These are phyloP conservation scores for Apogon talboti DNA, from an alignment of 2,797 vertebrate species.

Conservation along the genomic window DNA sequence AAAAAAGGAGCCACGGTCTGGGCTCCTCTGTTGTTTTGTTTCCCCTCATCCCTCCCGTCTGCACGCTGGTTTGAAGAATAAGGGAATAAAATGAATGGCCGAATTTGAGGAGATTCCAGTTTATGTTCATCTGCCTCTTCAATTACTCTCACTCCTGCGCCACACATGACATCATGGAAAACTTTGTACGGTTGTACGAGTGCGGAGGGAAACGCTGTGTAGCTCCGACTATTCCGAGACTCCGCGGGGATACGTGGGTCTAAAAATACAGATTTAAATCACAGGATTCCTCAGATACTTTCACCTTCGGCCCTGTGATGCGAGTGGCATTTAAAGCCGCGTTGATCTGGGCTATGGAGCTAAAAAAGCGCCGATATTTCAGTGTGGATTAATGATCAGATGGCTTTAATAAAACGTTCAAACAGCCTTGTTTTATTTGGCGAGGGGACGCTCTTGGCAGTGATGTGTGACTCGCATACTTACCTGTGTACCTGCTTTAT, in stretches of 20 bases:
- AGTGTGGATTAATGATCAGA: slow-evolving; percentile 85
- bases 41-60: slow-evolving; percentile 28
- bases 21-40: slow-evolving; percentile 34
- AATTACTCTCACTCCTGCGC: slow-evolving; percentile 70
- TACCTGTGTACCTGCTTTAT: slow-evolving; percentile 79
- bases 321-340: slow-evolving; percentile 88
- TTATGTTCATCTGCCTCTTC: slow-evolving; percentile 73
- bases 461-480: slow-evolving; percentile 70
- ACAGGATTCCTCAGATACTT: slow-evolving; percentile 91
- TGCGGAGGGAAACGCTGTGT: slow-evolving; percentile 70
- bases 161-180: slow-evolving; percentile 88
- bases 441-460: slow-evolving; percentile 65
- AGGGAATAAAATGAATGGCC: slow-evolving; percentile 47
- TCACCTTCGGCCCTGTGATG: slow-evolving; percentile 89
- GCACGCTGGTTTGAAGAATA: slow-evolving; percentile 29
- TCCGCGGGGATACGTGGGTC: slow-evolving; percentile 86
- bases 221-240: slow-evolving; percentile 76
- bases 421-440: slow-evolving; percentile 81
- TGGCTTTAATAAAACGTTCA: slow-evolving; percentile 83
- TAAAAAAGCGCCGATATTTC: slow-evolving; percentile 82
- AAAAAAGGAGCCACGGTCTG: slow-evolving; percentile 27
- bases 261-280: slow-evolving; percentile 96
- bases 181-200: slow-evolving; percentile 66
- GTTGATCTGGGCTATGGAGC: slow-evolving; percentile 81
- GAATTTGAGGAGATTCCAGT: slow-evolving; percentile 74